Evolutionary conservation across 35 echinoderm and acorn worm species (phyloP).

Genomic region (Antedon bifida): DNA sequence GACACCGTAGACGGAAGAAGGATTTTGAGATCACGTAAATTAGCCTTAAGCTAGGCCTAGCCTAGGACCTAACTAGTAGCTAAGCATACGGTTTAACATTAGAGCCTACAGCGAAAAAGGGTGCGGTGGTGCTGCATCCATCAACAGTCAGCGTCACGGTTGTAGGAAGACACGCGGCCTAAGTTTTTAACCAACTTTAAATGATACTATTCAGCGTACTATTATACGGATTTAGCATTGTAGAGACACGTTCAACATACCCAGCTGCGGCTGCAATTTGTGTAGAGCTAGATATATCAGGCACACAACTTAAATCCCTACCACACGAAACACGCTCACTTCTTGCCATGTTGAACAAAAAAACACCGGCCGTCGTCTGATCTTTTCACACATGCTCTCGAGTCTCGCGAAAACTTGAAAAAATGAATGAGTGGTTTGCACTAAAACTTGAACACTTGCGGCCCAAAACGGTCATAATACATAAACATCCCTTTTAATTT

Average conservation of each 20-base stretch:
- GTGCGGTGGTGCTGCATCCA: no score
- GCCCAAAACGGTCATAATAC: no score
- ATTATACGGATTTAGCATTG: no score
- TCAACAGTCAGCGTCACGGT: neutral
- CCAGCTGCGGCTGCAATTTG: conserved; percentile 83
- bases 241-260: no score
- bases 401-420: neutral
- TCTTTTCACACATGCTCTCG: neutral
- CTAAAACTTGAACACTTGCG: neutral
- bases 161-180: neutral
- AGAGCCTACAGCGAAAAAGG: no score
- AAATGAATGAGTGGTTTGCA: neutral
- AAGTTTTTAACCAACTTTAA: neutral
- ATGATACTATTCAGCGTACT: neutral
- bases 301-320: conserved; percentile 71
- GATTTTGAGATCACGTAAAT: no score
- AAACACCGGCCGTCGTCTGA: neutral
- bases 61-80: no score
- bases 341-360: conserved; percentile 40
- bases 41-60: no score
- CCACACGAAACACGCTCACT: conserved; percentile 93
- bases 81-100: no score
- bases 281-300: conserved; percentile 77
- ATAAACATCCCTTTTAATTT: no score
- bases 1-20: no score